phyloP scores from a whole-genome alignment of 92 coral and sea anemone species.

The Zoanthus solanderi region DNA sequence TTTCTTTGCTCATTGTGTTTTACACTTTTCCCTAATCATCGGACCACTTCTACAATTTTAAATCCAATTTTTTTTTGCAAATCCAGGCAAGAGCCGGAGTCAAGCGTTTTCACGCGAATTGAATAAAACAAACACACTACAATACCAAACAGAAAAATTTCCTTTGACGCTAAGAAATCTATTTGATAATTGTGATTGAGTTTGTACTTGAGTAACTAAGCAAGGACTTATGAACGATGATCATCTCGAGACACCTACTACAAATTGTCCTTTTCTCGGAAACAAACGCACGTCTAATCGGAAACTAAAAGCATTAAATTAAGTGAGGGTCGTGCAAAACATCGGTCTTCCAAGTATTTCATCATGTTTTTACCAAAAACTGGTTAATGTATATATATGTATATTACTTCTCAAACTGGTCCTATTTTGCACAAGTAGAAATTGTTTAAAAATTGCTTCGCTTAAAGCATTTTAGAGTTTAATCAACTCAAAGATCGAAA shows the following conservation, averaged over 20 bases:
- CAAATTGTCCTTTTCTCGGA: too few species aligned
- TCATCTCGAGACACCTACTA: too few species aligned
- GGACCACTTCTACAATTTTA: background rate
- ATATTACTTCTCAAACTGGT: background rate
- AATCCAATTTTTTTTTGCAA: background rate
- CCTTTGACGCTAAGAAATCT: too few species aligned
- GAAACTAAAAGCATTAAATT: too few species aligned
- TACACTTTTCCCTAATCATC: too few species aligned
- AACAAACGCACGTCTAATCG: too few species aligned
- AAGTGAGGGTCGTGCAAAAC: background rate
- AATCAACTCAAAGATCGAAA: background rate
- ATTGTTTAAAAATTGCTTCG: background rate
- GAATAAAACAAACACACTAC: background rate
- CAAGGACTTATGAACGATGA: too few species aligned
- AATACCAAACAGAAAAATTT: too few species aligned
- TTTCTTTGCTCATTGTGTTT: background rate
- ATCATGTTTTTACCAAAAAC: background rate
- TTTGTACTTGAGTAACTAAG: too few species aligned
- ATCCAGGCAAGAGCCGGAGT: background rate
- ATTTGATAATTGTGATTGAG: too few species aligned
- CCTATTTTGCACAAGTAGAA: background rate
- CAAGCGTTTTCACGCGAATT: background rate
- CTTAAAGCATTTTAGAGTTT: background rate
- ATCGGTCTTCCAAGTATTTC: background rate
- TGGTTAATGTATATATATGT: background rate